These are phyloP conservation scores for Microchirus variegatus DNA, from an alignment of 2,797 vertebrate genomes.

Conservation along the genomic window DNA sequence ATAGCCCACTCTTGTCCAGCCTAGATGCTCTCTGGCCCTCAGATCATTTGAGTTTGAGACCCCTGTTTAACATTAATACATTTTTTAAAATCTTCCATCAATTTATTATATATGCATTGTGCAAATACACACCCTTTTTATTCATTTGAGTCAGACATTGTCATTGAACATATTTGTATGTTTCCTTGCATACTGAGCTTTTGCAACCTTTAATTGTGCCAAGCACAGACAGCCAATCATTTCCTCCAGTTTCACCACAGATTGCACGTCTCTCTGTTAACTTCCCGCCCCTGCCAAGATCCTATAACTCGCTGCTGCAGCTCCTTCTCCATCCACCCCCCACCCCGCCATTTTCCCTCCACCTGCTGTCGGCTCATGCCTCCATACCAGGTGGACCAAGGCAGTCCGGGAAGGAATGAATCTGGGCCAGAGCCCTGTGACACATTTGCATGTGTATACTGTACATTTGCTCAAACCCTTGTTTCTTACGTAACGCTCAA, in stretches of 20 bases:
- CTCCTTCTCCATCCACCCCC: constrained; percentile 8
- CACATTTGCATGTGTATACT: constrained; percentile 33
- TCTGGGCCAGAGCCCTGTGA: constrained; percentile 40
- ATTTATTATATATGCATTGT: too few relatives aligned
- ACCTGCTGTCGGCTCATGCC: constrained; percentile 50
- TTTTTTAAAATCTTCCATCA: too few relatives aligned
- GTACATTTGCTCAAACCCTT: constrained; percentile 38
- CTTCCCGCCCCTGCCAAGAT: constrained; percentile 46
- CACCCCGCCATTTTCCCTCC: constrained; percentile 38
- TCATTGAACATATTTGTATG: constrained; percentile 10
- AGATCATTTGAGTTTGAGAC: too few relatives aligned
- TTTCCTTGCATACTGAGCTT: constrained; percentile 22
- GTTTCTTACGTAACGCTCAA: constrained; percentile 33
- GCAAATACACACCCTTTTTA: too few relatives aligned
- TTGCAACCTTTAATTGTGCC: constrained; percentile 14
- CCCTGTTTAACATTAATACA: too few relatives aligned
- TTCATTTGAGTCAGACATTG: not conserved
- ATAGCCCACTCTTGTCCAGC: too few relatives aligned
- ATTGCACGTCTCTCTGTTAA: constrained; percentile 58
- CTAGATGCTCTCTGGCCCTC: too few relatives aligned
- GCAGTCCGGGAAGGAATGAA: constrained; percentile 24
- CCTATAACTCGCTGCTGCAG: constrained; percentile 48
- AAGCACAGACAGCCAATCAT: constrained; percentile 32
- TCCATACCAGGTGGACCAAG: constrained; percentile 37
- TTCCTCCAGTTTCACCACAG: constrained; percentile 51